These are phyloP conservation scores for Geothlypis trichas DNA, from an alignment of 2,113 vertebrate species.

Conservation along the genomic window DNA sequence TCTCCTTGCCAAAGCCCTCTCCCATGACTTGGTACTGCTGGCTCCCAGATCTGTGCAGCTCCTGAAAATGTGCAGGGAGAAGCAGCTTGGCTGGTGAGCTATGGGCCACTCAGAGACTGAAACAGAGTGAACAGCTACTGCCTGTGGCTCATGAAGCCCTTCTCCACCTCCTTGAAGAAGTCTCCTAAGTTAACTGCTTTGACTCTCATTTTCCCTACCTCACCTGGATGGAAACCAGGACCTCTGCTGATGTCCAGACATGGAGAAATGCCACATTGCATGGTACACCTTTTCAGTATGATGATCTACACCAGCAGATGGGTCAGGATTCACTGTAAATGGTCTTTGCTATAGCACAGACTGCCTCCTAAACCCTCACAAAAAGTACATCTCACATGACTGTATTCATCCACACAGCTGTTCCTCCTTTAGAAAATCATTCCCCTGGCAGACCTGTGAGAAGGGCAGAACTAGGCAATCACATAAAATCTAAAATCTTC, in stretches of 20 bases:
- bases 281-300: background rate
- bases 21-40: background rate
- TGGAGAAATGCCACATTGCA: background rate
- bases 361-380: background rate
- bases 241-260: background rate
- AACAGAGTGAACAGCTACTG: accelerated
- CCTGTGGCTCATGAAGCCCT: background rate
- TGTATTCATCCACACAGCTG: background rate
- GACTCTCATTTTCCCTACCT: background rate
- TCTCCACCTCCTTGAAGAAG: background rate
- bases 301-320: background rate
- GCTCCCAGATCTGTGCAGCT: background rate
- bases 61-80: background rate
- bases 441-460: background rate
- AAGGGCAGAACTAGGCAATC: background rate
- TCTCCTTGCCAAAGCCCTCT: background rate
- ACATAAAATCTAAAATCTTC: background rate
- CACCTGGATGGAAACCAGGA: background rate
- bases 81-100: background rate
- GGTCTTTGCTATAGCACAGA: background rate
- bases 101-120: background rate
- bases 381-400: background rate
- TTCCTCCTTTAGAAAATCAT: background rate
- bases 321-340: background rate
- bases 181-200: background rate